Conservation (phyloP, 2,113 vertebrate genomes). For the Clupea harengus region DNA sequence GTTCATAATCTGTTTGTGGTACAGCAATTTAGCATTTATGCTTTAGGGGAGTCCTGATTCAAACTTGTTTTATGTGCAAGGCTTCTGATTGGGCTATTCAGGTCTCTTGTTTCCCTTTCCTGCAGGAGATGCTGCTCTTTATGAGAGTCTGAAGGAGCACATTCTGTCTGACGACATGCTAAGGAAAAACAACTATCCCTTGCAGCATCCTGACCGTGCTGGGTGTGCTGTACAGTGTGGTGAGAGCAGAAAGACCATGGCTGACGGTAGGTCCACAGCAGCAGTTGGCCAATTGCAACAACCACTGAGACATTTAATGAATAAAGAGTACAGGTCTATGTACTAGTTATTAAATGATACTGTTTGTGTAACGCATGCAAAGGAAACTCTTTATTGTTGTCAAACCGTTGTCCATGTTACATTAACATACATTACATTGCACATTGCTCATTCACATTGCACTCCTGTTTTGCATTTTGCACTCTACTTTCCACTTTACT, state of each 20-base stretch:
- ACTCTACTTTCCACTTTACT: no score
- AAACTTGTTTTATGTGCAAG: not conserved
- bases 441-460: no score
- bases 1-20: no score
- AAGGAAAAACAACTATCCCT: conserved; percentile 72
- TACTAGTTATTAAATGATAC: not conserved
- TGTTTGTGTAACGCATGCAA: not conserved
- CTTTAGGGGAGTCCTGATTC: not conserved
- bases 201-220: conserved; percentile 65
- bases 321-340: not conserved
- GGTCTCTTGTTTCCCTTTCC: conserved; percentile 30
- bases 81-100: not conserved
- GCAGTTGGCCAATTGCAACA: not conserved
- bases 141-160: conserved; percentile 71
- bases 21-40: no score
- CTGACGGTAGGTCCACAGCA: conserved; percentile 55
- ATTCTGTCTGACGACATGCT: conserved; percentile 71
- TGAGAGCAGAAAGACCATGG: conserved; percentile 61
- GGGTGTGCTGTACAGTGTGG: conserved; percentile 65
- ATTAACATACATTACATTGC: no score
- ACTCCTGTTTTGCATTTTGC: no score
- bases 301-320: not conserved
- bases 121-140: conserved; percentile 64
- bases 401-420: no score
- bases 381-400: no score